These are phyloP conservation scores for Caenorhabditis macrosperma DNA, from an alignment of 2,888 invertebrate genomes.

Conservation along the genomic window DNA sequence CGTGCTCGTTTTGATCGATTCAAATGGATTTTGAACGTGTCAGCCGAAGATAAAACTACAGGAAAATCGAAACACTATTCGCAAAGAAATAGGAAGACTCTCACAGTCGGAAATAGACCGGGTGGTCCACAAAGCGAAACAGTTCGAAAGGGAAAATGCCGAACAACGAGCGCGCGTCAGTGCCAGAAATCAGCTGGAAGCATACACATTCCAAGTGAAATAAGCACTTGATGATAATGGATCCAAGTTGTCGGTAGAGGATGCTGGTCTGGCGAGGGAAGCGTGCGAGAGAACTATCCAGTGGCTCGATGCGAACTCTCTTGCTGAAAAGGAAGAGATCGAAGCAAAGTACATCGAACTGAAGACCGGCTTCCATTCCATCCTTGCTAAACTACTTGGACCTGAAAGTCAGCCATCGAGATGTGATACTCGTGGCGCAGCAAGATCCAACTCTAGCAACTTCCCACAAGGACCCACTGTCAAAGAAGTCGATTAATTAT, in stretches of 20 bases:
- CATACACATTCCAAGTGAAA: conserved; percentile 84
- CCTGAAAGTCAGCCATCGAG: conserved; percentile 16
- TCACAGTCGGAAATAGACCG: conserved; percentile 92
- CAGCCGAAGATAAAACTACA: conserved; percentile 78
- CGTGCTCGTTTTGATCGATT: conserved; percentile 91
- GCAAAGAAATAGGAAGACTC: conserved; percentile 86
- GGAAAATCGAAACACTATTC: conserved; percentile 78
- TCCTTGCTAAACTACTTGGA: conserved; percentile 73
- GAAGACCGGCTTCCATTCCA: conserved; percentile 67
- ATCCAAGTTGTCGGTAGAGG: not conserved
- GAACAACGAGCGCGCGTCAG: conserved; percentile 84
- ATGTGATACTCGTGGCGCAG: conserved; percentile 17
- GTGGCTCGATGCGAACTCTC: too few relatives aligned
- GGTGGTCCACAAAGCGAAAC: conserved; percentile 91
- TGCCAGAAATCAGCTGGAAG: conserved; percentile 90
- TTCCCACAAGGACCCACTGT: conserved; percentile 72
- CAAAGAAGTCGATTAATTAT: conserved; percentile 76
- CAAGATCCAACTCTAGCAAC: conserved; percentile 31
- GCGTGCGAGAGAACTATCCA: too few relatives aligned
- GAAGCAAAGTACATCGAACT: too few relatives aligned
- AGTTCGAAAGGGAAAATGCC: conserved; percentile 87
- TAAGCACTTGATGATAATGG: conserved; percentile 3
- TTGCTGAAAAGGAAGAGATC: too few relatives aligned
- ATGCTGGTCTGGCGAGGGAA: not conserved
- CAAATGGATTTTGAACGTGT: too few relatives aligned